phyloP scores from a whole-genome alignment of 2,113 vertebrate species.

The Argyrosomus japonicus region DNA sequence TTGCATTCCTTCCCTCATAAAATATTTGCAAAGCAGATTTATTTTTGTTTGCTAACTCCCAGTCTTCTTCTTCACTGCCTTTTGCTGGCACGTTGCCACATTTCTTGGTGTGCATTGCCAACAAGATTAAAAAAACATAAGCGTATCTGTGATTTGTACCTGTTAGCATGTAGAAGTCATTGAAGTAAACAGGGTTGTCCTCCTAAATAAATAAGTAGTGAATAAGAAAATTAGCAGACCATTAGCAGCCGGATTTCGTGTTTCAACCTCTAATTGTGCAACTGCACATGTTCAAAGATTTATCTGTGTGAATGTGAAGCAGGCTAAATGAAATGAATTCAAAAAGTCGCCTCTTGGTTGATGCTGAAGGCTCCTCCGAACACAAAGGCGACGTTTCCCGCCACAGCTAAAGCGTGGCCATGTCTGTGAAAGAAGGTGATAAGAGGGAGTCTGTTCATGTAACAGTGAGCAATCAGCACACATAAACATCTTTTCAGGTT shows the following conservation, averaged over 20 bases:
- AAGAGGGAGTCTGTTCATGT: not conserved
- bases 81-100: not conserved
- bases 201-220: conserved; percentile 63
- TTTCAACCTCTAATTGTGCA: not conserved
- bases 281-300: no score
- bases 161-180: conserved; percentile 87
- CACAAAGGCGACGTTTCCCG: conserved; percentile 83
- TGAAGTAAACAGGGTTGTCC: conserved; percentile 76
- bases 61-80: not conserved
- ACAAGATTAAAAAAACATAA: no score
- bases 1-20: no score
- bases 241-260: not conserved
- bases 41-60: not conserved
- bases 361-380: conserved; percentile 81
- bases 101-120: not conserved
- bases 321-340: not conserved
- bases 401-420: conserved; percentile 79
- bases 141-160: conserved; percentile 60
- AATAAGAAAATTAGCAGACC: not conserved
- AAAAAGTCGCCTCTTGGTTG: conserved; percentile 58
- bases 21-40: no score
- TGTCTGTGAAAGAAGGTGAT: conserved; percentile 56
- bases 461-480: not conserved
- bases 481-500: not conserved
- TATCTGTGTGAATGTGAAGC: not conserved